phyloP scores from a whole-genome alignment of 1,140 invertebrate species.

The Sarcophaga peregrina region DNA sequence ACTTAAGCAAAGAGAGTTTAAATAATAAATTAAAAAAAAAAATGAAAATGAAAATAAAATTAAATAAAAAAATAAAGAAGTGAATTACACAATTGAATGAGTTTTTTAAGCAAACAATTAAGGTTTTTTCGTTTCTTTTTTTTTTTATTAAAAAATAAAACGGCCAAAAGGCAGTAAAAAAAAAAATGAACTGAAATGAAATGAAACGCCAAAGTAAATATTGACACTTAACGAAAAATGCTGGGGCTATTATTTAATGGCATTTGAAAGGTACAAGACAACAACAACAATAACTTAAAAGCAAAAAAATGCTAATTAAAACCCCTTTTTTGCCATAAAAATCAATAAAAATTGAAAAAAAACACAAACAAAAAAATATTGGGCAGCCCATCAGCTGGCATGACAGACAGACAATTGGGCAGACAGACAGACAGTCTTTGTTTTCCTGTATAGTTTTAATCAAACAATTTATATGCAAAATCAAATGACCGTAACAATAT shows the following conservation, averaged over 20 bases:
- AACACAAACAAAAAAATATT: no score
- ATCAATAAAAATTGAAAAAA: constrained; percentile 15
- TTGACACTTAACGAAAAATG: constrained; percentile 29
- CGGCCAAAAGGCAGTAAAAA: background rate
- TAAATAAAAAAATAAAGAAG: background rate
- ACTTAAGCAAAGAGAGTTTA: constrained; percentile 17
- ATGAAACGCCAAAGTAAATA: constrained; percentile 17
- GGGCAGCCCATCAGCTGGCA: background rate
- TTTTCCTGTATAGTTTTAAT: constrained; percentile 9
- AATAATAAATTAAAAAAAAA: constrained; percentile 31
- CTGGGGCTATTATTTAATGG: constrained; percentile 4
- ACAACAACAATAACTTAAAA: background rate
- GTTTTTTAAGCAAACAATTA: constrained; percentile 31
- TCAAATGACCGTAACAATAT: constrained; percentile 37
- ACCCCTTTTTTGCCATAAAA: background rate
- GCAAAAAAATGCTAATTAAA: constrained; percentile 33
- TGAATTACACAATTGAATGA: constrained; percentile 32
- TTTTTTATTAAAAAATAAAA: background rate
- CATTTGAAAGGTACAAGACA: constrained; percentile 1
- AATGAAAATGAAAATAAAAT: background rate
- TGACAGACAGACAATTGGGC: background rate
- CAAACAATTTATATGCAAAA: constrained; percentile 40
- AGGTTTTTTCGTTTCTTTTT: background rate
- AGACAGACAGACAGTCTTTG: no score
- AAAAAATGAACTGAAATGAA: background rate